These are phyloP conservation scores for Tetrapedia diversipes DNA, from an alignment of 2,888 invertebrate genomes.

Conservation along the genomic window DNA sequence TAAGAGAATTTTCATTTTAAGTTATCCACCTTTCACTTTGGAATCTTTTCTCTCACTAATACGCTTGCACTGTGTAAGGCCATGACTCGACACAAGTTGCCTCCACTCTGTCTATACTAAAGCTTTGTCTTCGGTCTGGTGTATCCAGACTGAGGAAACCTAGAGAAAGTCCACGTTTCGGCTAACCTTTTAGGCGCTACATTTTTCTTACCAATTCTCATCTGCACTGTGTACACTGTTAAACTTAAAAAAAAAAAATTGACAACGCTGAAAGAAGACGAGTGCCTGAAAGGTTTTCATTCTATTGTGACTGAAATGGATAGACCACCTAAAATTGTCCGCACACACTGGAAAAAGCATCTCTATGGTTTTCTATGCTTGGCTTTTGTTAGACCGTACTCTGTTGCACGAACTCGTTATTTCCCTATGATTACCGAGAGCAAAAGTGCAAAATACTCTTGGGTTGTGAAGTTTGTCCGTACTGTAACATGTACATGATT, in stretches of 20 bases:
- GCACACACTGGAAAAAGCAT: slow-evolving; percentile 22
- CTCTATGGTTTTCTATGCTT: slow-evolving; percentile 41
- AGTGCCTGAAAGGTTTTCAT: background rate
- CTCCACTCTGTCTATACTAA: background rate
- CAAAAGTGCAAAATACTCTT: background rate
- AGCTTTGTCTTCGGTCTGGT: background rate
- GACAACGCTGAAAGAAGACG: background rate
- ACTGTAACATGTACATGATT: background rate
- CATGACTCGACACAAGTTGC: background rate
- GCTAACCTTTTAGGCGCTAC: background rate
- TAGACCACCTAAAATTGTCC: slow-evolving; percentile 1
- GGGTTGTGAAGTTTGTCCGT: background rate
- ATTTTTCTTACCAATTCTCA: no score
- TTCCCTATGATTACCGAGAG: background rate
- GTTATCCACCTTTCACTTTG: background rate
- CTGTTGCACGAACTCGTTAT: slow-evolving; percentile 20
- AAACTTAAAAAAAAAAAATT: no score
- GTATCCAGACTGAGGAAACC: background rate
- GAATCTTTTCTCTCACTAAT: background rate
- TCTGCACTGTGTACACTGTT: no score
- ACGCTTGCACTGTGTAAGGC: background rate
- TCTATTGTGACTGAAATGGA: background rate
- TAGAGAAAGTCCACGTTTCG: background rate
- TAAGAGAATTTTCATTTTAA: background rate
- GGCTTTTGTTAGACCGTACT: slow-evolving; percentile 19